Percentiles rank a stretch among this genome's conserved stretches.
These are phyloP conservation scores for Sebastes melanostomus DNA, from an alignment of 2,797 vertebrate species.

Conservation along the genomic window DNA sequence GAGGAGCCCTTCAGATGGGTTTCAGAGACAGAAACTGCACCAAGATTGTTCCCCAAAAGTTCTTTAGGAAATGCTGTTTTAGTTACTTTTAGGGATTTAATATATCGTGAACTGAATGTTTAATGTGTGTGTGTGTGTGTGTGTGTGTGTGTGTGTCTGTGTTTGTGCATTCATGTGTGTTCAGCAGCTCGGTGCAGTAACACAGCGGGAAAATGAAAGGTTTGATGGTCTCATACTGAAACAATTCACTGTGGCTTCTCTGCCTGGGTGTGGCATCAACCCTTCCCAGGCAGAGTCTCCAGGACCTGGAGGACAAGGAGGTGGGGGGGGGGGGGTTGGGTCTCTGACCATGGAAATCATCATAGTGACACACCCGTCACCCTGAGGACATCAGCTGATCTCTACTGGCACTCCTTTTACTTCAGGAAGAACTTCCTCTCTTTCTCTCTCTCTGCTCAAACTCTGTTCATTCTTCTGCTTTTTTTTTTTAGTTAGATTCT, in stretches of 20 bases:
- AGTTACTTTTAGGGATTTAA: not conserved
- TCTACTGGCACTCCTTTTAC: not conserved
- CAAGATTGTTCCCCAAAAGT: not conserved
- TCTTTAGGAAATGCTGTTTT: not conserved
- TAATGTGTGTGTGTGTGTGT: not conserved
- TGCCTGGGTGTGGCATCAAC: constrained; percentile 49
- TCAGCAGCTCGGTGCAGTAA: not conserved
- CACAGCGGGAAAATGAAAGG: not conserved
- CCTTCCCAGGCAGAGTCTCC: constrained; percentile 10
- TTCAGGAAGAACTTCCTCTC: not conserved
- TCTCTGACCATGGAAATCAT: not conserved
- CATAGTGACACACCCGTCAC: constrained; percentile 30
- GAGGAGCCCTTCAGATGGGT: too few relatives aligned
- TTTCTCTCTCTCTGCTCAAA: not conserved
- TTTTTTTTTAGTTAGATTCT: constrained; percentile 3
- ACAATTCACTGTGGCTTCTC: constrained; percentile 30
- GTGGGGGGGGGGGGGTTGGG: too few relatives aligned
- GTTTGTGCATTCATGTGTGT: not conserved
- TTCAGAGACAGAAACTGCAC: not conserved
- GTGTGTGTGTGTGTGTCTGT: not conserved
- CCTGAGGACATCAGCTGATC: not conserved
- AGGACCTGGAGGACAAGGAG: not conserved
- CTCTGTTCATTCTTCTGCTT: not conserved
- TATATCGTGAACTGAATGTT: not conserved
- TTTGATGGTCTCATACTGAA: constrained; percentile 37